Evolutionary conservation across 2,113 vertebrate species (phyloP).

Genomic region (Pyxicephalus adspersus): DNA sequence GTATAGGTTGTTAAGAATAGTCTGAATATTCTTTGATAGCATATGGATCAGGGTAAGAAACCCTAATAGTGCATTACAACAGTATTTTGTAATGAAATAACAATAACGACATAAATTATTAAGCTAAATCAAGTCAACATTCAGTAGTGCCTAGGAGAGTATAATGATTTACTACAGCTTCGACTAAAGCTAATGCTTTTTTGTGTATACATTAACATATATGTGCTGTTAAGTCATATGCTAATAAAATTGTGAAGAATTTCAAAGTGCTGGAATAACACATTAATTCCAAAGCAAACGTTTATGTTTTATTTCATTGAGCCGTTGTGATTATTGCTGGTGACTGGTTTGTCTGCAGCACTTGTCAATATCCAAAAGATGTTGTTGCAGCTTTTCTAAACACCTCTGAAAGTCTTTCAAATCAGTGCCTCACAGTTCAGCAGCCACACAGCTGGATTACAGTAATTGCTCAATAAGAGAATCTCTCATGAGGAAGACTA

Average conservation of each 20-base stretch:
- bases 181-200: too few relatives aligned
- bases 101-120: too few relatives aligned
- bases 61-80: too few relatives aligned
- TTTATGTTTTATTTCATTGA: constrained; percentile 19
- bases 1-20: too few relatives aligned
- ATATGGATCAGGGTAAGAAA: too few relatives aligned
- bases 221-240: too few relatives aligned
- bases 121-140: too few relatives aligned
- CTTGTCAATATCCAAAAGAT: constrained; percentile 32
- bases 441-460: constrained; percentile 51
- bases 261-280: neutral
- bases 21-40: too few relatives aligned
- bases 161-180: too few relatives aligned
- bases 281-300: neutral
- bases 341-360: neutral
- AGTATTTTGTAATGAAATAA: too few relatives aligned
- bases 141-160: too few relatives aligned
- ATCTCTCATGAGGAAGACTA: constrained; percentile 43
- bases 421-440: constrained; percentile 50
- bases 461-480: constrained; percentile 52
- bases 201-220: too few relatives aligned
- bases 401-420: constrained; percentile 39
- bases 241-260: neutral
- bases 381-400: constrained; percentile 39
- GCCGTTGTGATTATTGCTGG: neutral